These are phyloP conservation scores for Callithrix jacchus DNA, from an alignment of 2,113 vertebrate species.

Conservation along the genomic window DNA sequence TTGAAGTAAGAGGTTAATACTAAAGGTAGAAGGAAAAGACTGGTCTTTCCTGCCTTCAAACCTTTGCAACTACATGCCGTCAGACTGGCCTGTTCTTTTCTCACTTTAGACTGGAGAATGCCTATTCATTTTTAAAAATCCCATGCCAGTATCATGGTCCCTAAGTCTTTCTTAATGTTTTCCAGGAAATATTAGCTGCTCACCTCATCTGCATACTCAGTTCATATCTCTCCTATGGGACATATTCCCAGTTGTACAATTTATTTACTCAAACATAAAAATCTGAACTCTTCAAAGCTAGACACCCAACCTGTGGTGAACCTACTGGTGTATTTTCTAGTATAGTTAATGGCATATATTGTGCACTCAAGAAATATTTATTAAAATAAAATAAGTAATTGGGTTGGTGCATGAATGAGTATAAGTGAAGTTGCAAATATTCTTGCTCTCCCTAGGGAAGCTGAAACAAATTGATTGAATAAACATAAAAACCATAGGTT, in stretches of 20 bases:
- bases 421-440: neutral
- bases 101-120: neutral
- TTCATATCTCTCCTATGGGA: neutral
- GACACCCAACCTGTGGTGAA: neutral
- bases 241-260: neutral
- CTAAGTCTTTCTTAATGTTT: neutral
- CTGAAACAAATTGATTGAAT: neutral
- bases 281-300: neutral
- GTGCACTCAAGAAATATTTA: neutral
- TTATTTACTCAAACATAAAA: neutral
- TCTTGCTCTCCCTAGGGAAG: conserved; percentile 1
- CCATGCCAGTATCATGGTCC: neutral
- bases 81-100: neutral
- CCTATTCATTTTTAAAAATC: neutral
- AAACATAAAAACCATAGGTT: neutral
- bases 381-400: neutral
- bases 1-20: neutral
- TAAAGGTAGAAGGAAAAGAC: neutral
- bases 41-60: neutral
- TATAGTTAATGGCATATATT: neutral
- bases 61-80: neutral
- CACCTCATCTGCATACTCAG: neutral
- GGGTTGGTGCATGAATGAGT: neutral
- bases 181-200: neutral
- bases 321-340: neutral